Conservation (phyloP, 2,113 vertebrate genomes). For the Gulo gulo region DNA sequence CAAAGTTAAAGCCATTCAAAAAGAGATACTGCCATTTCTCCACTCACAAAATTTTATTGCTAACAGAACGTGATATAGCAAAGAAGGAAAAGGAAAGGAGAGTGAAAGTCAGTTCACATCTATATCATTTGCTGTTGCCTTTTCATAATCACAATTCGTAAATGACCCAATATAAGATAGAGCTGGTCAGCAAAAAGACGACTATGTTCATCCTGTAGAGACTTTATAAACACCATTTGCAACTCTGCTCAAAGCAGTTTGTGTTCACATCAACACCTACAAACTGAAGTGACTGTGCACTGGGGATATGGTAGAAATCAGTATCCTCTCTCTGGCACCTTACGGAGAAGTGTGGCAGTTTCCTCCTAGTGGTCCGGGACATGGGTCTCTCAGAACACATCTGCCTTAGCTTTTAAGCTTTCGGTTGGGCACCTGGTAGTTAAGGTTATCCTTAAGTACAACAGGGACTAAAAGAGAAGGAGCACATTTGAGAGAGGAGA, state of each 20-base stretch:
- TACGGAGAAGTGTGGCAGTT: neutral
- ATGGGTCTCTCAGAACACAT: neutral
- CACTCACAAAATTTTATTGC: neutral
- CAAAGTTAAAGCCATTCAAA: neutral
- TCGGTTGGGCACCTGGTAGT: neutral
- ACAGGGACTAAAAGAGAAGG: neutral
- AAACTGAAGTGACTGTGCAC: neutral
- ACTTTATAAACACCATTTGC: neutral
- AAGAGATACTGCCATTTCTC: neutral
- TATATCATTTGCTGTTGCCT: neutral
- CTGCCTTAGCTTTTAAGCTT: neutral
- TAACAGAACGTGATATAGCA: neutral
- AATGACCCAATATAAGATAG: neutral
- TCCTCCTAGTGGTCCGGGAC: neutral
- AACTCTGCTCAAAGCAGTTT: neutral
- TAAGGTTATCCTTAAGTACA: neutral
- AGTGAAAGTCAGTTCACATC: neutral
- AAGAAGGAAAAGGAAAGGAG: neutral
- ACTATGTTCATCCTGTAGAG: neutral
- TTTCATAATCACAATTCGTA: conserved; percentile 22
- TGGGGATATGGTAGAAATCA: neutral
- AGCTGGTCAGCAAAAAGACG: neutral
- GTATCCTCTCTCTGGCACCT: neutral
- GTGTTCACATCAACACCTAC: neutral
- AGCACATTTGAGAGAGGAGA: neutral